Evolutionary conservation across 2,797 vertebrate species (phyloP), one percentile per base, ranked within the genome.

Genomic region (Sebastolobus alascanus): DNA sequence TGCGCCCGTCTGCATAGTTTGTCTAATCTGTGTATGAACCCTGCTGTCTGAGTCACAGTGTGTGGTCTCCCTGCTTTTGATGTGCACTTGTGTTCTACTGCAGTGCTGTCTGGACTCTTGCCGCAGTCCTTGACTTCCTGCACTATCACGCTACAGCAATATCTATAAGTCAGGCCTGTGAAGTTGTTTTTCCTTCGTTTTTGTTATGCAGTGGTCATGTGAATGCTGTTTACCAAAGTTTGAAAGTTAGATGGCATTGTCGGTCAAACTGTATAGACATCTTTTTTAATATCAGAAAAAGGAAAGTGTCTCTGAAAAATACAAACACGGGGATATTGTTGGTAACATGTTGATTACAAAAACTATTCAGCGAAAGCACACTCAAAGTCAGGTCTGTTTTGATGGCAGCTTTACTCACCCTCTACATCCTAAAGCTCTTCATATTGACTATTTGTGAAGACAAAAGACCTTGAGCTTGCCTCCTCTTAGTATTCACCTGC

Each of bases 1-100:
- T 90, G 90, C 67, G 76, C 61, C 91, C 59, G 90, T 93, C 91
- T 91, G 89, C 90, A 87, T 90, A 90, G 86, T 92, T 93, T 82
- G 89, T 92, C 91, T 95, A 93, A 94, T 95, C 85, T 92, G 60
- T 22, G 85, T 58, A 65, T 92, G 84, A 85, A 77, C 73, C 84
- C 86, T 58, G 83, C 88, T 79, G 88, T 83, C 86, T 67, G 77
- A 76, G 59, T 81, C 84, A 12, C 75, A 14, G 87, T 86, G 90
- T 93, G 87, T 92, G 90, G 87, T 92, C 93, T 70, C 70, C 40
- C 69, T 89, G 79, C 82, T 80, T 86, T 75, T 83, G 31, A 80
- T 87, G 58, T 81, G 38, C 33, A 22, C 79, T 64, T 64, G 50
- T 68, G 75, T 38, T 78, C 79, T 61, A 43, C 75, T 72, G 83